phyloP scores from a whole-genome alignment of 1,140 invertebrate genomes.

The Euura saliciscinereae region DNA sequence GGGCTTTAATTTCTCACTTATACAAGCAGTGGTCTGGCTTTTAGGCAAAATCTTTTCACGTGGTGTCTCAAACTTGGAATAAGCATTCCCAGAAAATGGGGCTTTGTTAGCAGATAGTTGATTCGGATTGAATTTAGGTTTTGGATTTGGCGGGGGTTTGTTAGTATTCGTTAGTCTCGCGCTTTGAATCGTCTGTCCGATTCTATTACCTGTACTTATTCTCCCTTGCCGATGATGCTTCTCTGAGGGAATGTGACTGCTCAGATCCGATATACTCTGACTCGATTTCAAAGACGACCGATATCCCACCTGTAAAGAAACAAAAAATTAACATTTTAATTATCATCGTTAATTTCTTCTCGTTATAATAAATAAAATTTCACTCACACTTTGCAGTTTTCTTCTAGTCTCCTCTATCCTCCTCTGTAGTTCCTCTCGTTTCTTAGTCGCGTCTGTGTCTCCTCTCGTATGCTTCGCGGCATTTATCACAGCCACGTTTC shows the following conservation, averaged over 20 bases:
- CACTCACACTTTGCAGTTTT: slow-evolving; percentile 86
- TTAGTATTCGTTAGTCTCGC: slow-evolving; percentile 51
- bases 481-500: slow-evolving; percentile 62
- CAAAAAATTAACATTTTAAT: slow-evolving; percentile 18
- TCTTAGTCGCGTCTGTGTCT: slow-evolving; percentile 72
- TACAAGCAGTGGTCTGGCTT: slow-evolving; percentile 48
- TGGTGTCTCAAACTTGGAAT: slow-evolving; percentile 40
- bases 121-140: slow-evolving; percentile 45
- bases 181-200: slow-evolving; percentile 43
- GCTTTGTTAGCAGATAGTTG: slow-evolving; percentile 45
- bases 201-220: slow-evolving; percentile 53
- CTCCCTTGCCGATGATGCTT: slow-evolving; percentile 57
- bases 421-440: slow-evolving; percentile 82
- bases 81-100: slow-evolving; percentile 43
- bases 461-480: slow-evolving; percentile 63
- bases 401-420: slow-evolving; percentile 86
- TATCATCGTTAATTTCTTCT: not conserved
- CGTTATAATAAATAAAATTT: not conserved
- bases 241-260: slow-evolving; percentile 62
- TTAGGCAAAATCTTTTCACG: slow-evolving; percentile 45
- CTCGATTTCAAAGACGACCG: slow-evolving; percentile 78
- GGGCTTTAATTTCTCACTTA: slow-evolving; percentile 38
- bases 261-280: slow-evolving; percentile 81
- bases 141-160: slow-evolving; percentile 49
- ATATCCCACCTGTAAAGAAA: slow-evolving; percentile 70